Evolutionary conservation across 35 echinoderm and acorn worm genomes (phyloP), one percentile per base, ranked within the genome.

Genomic region (Antedon bifida): DNA sequence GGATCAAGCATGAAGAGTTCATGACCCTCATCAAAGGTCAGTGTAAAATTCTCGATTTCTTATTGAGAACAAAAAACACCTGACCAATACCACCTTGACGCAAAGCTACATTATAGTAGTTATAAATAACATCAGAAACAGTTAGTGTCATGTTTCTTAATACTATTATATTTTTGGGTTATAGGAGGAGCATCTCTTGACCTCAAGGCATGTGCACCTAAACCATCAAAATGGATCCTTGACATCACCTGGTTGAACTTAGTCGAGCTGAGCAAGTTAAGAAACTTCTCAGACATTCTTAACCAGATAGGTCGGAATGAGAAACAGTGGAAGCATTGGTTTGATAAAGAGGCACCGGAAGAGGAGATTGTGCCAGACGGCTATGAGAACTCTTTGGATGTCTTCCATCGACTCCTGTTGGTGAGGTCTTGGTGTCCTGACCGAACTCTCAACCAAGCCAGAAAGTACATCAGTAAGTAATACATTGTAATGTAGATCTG

Each of bases 301-400:
- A 97, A 97, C 46, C 94, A 97, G 93, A 86, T 97, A 74, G 78
- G 87, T 30, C 84, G 94, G 12, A 97, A 97, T 78, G 94, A 97
- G 87, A 97, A 97, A 85, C 90, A 92, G 33, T 97, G 94, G 94
- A 97, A 90, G 83, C 94, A 97, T 73, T 97, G 94, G 94, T 97
- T 97, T 86, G 94, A 97, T 84, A 97, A 92, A 75, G 94, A 97
- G 44, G 90, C 94, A 0, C 94, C 94, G 0, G 94, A 97, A 75
- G 94, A 97, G 39, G 83, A 97, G 36, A 73, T 81, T 21, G 91
- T 97, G 9, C 94, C 94, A 19, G 94, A 97, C 55, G 94, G 94
- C 8, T 97, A 97, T 76, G 87, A 97, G n/a, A 88, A 97, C 30
- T 97, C 94, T 0, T 42, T 97, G 35, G 94, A 97, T 79, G 90